Evolutionary conservation across 2,113 vertebrate species (phyloP).

Genomic region (Elephas maximus): DNA sequence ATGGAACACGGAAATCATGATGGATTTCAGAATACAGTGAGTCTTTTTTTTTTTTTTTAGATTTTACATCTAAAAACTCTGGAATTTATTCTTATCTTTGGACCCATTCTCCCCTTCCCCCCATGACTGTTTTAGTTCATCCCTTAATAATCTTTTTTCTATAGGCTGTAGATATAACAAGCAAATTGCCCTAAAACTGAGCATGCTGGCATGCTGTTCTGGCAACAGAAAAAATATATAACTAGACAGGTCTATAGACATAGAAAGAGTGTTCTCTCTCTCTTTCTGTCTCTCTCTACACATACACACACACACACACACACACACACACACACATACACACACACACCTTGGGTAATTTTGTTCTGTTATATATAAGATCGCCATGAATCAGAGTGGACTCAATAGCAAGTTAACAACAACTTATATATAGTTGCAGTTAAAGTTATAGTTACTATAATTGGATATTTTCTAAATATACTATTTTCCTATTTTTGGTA

Average conservation of each 20-base stretch:
- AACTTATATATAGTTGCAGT: too few species aligned
- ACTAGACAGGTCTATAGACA: background rate
- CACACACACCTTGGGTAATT: background rate
- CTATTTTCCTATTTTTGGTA: background rate
- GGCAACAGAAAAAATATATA: background rate
- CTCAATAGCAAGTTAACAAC: background rate
- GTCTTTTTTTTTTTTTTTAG: background rate
- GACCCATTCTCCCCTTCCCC: background rate
- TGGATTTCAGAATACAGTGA: background rate
- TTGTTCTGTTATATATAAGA: background rate
- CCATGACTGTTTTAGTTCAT: background rate
- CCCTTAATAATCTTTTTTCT: background rate
- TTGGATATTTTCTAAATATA: background rate
- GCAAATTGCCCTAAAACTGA: constrained; percentile 20
- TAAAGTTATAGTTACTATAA: background rate
- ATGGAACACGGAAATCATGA: background rate
- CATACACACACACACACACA: background rate
- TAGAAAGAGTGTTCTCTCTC: background rate
- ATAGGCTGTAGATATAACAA: background rate
- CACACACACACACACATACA: background rate
- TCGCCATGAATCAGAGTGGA: background rate
- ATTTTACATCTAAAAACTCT: constrained; percentile 1
- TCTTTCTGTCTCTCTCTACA: too few species aligned
- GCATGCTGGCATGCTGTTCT: background rate
- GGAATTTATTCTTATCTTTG: constrained; percentile 23